A percentile compares a stretch with the other conserved stretches of the same genome.
phyloP scores from a whole-genome alignment of 2,797 vertebrate genomes.

The Columba guinea region DNA sequence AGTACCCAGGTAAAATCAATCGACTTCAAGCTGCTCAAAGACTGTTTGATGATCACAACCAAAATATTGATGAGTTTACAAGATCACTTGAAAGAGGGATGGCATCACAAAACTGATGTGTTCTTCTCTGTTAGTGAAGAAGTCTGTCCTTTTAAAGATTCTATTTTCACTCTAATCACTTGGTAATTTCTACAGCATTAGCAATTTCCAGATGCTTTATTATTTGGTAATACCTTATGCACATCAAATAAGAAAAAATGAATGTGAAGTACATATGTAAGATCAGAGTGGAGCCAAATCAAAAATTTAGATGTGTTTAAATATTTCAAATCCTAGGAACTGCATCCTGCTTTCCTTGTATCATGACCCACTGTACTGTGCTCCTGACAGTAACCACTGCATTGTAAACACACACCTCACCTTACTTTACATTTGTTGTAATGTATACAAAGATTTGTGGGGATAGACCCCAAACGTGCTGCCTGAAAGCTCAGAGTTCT shows the following conservation, averaged over 20 bases:
- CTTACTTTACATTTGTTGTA: background rate
- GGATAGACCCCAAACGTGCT: background rate
- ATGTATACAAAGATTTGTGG: background rate
- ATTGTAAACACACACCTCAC: background rate
- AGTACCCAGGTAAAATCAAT: background rate
- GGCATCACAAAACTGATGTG: background rate
- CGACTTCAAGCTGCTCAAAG: background rate
- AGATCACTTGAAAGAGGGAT: background rate
- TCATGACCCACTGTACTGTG: background rate
- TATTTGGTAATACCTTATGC: background rate
- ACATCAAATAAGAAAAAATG: background rate
- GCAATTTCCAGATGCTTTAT: background rate
- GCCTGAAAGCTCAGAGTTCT: background rate
- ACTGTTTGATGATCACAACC: background rate
- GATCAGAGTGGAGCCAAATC: background rate
- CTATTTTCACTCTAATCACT: background rate
- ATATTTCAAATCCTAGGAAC: background rate
- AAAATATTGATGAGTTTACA: slow-evolving; percentile 18
- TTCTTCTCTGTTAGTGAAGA: background rate
- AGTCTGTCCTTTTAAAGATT: background rate
- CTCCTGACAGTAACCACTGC: background rate
- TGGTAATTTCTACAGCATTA: background rate
- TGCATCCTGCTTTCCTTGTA: background rate
- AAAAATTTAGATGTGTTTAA: background rate
- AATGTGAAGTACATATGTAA: background rate